Evolutionary conservation across 2,113 vertebrate species (phyloP).

Genomic region (Paracyprichromis sp.): DNA sequence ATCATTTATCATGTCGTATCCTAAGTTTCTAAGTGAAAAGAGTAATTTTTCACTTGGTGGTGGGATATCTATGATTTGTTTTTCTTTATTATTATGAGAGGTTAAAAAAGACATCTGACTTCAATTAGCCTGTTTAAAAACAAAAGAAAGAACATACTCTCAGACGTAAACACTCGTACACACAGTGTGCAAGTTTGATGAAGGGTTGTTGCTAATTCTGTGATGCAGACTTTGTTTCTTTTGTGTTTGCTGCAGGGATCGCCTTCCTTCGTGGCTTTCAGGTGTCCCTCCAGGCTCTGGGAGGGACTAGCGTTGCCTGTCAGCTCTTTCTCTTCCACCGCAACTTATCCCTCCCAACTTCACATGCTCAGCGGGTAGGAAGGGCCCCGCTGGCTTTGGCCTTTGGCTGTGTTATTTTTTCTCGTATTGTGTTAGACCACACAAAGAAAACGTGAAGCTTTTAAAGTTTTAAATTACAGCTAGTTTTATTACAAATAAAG

Average conservation of each 20-base stretch:
- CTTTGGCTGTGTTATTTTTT: not conserved
- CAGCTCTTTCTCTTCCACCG: constrained; percentile 70
- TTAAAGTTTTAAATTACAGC: not conserved
- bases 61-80: not conserved
- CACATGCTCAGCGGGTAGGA: constrained; percentile 58
- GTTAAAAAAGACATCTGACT: not conserved
- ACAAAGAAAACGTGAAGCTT: not conserved
- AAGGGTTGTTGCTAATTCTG: not conserved
- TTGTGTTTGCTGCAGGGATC: constrained; percentile 57
- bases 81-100: not conserved
- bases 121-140: not conserved
- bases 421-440: not conserved
- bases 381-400: not conserved
- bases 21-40: not conserved
- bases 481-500: not conserved
- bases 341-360: constrained; percentile 56
- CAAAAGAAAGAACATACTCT: not conserved
- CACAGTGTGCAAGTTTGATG: not conserved
- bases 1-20: not conserved
- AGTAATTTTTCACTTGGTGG: not conserved
- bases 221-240: not conserved
- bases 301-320: constrained; percentile 48
- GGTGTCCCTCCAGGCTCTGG: constrained; percentile 66
- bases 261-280: constrained; percentile 72
- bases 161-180: not conserved